phyloP scores from a whole-genome alignment of 2,797 vertebrate genomes.

The Etheostoma nigrum region DNA sequence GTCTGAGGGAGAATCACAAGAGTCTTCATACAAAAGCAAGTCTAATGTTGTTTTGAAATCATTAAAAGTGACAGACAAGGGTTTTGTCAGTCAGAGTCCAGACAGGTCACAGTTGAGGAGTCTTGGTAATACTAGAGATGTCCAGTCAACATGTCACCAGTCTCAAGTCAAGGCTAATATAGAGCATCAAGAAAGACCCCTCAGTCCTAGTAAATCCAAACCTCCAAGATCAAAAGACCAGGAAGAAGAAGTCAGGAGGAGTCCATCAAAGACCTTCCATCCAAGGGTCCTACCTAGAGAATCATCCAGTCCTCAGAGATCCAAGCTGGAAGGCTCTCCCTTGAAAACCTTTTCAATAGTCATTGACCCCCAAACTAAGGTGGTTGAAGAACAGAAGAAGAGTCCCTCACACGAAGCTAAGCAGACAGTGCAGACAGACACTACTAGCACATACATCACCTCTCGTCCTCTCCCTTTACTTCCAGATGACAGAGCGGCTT shows the following conservation, averaged over 20 bases:
- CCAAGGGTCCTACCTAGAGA: slow-evolving; percentile 76
- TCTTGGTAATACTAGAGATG: slow-evolving; percentile 75
- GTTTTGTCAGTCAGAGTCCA: slow-evolving; percentile 63
- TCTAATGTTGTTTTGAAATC: slow-evolving; percentile 75
- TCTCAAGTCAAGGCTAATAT: slow-evolving; percentile 11
- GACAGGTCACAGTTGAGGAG: slow-evolving; percentile 75
- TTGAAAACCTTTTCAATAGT: slow-evolving; percentile 75
- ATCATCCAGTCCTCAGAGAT: slow-evolving; percentile 58
- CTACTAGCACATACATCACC: slow-evolving; percentile 28
- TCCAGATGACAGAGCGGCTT: slow-evolving; percentile 3
- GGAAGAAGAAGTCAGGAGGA: slow-evolving; percentile 62
- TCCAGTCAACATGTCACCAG: slow-evolving; percentile 51
- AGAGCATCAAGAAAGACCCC: slow-evolving; percentile 17
- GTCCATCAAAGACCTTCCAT: slow-evolving; percentile 72
- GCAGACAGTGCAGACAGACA: slow-evolving; percentile 29
- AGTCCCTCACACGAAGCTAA: slow-evolving; percentile 57
- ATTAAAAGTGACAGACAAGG: slow-evolving; percentile 77
- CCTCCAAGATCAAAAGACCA: slow-evolving; percentile 55
- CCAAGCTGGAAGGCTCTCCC: slow-evolving; percentile 58
- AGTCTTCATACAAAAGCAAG: slow-evolving; percentile 49
- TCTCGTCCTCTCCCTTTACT: slow-evolving; percentile 27
- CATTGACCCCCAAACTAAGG: slow-evolving; percentile 58
- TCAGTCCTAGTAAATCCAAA: slow-evolving; percentile 45
- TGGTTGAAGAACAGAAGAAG: slow-evolving; percentile 62
- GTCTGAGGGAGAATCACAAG: slow-evolving; percentile 8